Percentiles rank a stretch among this genome's conserved stretches.
Conservation (phyloP, 2,113 vertebrate genomes). For the Propithecus coquereli region DNA sequence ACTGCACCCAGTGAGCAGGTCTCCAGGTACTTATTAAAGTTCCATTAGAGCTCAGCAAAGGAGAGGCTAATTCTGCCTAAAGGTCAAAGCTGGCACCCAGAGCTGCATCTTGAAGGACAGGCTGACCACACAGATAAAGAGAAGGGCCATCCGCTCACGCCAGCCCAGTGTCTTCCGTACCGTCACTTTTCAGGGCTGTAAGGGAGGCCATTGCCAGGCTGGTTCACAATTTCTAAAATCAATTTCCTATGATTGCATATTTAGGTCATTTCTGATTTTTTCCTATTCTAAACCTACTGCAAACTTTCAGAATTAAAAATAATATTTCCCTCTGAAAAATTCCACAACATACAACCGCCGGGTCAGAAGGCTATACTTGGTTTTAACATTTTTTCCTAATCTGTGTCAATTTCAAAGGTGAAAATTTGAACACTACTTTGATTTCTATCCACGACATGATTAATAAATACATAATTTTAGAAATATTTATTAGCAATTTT, state of each 20-base stretch:
- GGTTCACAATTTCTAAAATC: neutral
- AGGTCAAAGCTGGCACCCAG: neutral
- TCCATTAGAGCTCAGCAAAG: neutral
- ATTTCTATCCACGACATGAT: neutral
- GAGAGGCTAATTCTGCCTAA: neutral
- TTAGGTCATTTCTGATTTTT: neutral
- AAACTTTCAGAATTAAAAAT: neutral
- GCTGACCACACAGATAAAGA: rapidly evolving
- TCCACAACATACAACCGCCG: neutral
- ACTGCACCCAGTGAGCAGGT: rapidly evolving
- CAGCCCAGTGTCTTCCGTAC: rapidly evolving
- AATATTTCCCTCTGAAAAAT: neutral
- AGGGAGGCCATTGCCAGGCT: too few species aligned
- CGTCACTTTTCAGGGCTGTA: rapidly evolving
- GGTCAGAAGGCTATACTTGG: neutral
- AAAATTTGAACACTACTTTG: neutral
- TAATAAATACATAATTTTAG: neutral
- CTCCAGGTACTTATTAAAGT: rapidly evolving
- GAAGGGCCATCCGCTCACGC: rapidly evolving
- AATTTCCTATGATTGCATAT: neutral
- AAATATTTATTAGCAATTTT: neutral
- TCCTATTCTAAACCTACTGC: neutral
- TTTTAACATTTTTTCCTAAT: neutral
- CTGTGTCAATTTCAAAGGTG: neutral
- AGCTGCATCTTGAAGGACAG: neutral